Base-by-base conservation (phyloP, 2,888 invertebrate species). In the Gryllus longicercus region DNA sequence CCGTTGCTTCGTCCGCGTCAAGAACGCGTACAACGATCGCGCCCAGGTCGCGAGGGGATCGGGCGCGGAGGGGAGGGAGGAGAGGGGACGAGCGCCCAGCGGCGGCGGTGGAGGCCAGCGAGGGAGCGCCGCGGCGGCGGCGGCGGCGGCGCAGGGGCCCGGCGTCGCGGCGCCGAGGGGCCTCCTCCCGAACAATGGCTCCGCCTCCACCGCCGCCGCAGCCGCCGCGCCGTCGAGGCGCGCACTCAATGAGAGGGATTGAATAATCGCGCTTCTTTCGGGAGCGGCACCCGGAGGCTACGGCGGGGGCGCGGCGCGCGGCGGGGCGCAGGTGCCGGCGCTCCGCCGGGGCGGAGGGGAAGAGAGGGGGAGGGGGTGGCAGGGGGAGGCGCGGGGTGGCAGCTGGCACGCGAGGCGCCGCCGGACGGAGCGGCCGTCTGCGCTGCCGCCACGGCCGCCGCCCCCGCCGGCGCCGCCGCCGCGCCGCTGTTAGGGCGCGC, bases 1-100 rank as follows among this genome's bases (percentile, higher is more conserved):
- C 10, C 63, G 18, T 63, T 18, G 63, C 63, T 18, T 63, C 63
- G 63, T 5, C 38, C 63, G 63, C 63, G 63, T 63, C 63, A 63
- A 63, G 63, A 63, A 63, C 63, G 63, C 63, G 63, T 63, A 63
- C 63, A 63, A 63, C 63, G 63, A 63, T 63, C 63, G 63, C 63
- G 63, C 63, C 18, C 63, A 63, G 63, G 63, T 63, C 63, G 63
- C 14, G 63, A 63, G 63, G 63, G 63, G 63, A 63, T 14, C 63
- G 63, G 63, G 16, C 14, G 63, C 63, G 63, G 18, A 63, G 8
- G 5, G 63, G 18, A 63, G 63, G 63, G 63, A 3, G 18, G 63
- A 63, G 63, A 14, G 63, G 63, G 63, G 63, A 63, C 16, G 63
- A 63, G 63, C 63, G 63, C 14, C 16, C 63, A 63, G 18, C 14